These are phyloP conservation scores for Diachasmimorpha longicaudata DNA, from an alignment of 1,140 invertebrate species.

Conservation along the genomic window DNA sequence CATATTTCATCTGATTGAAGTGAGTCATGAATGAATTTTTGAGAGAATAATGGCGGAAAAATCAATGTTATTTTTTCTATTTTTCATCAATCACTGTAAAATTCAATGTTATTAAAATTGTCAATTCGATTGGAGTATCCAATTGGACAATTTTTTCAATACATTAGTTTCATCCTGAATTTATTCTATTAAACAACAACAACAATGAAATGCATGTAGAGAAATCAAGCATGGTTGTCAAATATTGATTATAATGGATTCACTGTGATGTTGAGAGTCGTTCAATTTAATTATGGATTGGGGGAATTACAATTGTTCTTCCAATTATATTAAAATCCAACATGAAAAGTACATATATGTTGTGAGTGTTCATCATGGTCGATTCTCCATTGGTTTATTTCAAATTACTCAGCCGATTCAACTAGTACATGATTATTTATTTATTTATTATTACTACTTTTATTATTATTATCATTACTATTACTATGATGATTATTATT, in stretches of 20 bases:
- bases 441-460: no score
- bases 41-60: no score
- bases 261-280: conserved; percentile 1
- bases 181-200: background rate
- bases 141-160: no score
- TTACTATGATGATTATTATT: no score
- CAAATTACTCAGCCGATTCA: background rate
- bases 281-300: background rate
- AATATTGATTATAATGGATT: background rate
- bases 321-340: background rate
- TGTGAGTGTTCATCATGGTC: background rate
- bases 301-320: background rate
- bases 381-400: background rate
- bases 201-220: background rate
- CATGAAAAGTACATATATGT: background rate
- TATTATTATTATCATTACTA: no score
- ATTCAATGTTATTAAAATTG: no score
- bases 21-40: background rate
- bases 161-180: background rate
- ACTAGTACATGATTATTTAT: background rate
- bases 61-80: no score
- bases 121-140: no score
- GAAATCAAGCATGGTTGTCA: background rate
- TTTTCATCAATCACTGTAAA: no score
- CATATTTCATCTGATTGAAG: no score